Evolutionary conservation across 2,113 vertebrate species (phyloP).

Genomic region (Gymnorhina tibicen): DNA sequence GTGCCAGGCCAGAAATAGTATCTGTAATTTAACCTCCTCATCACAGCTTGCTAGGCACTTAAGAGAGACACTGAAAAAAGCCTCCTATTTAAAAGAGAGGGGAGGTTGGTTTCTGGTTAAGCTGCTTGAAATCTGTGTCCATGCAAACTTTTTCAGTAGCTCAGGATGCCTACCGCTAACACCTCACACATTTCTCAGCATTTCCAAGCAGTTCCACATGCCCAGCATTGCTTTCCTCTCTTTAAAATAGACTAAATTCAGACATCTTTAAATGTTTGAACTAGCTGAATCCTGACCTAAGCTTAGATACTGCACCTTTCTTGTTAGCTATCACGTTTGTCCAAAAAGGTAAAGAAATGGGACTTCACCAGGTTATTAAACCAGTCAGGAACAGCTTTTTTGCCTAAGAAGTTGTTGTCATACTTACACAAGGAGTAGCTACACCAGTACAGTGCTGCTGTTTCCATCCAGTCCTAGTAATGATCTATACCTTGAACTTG

Average conservation of each 20-base stretch:
- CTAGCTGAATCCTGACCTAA: background rate
- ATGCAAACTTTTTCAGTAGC: background rate
- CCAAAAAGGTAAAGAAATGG: background rate
- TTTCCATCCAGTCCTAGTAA: background rate
- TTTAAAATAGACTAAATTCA: background rate
- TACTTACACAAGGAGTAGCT: background rate
- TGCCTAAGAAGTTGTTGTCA: background rate
- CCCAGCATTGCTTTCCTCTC: background rate
- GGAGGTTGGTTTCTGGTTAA: background rate
- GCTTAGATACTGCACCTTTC: background rate
- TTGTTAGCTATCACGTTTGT: background rate
- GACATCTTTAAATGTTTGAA: background rate
- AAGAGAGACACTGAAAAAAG: background rate
- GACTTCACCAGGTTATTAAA: background rate
- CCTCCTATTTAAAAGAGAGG: background rate
- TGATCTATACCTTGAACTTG: background rate
- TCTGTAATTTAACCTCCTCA: slow-evolving; percentile 45
- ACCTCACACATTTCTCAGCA: background rate
- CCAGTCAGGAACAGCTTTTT: background rate
- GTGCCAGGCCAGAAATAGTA: slow-evolving; percentile 50
- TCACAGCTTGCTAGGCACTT: background rate
- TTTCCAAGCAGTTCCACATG: background rate
- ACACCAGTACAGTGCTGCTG: background rate
- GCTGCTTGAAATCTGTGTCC: background rate
- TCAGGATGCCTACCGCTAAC: background rate